Evolutionary conservation across 2,797 vertebrate genomes (phyloP).

Genomic region (Hafferia zeledoni): DNA sequence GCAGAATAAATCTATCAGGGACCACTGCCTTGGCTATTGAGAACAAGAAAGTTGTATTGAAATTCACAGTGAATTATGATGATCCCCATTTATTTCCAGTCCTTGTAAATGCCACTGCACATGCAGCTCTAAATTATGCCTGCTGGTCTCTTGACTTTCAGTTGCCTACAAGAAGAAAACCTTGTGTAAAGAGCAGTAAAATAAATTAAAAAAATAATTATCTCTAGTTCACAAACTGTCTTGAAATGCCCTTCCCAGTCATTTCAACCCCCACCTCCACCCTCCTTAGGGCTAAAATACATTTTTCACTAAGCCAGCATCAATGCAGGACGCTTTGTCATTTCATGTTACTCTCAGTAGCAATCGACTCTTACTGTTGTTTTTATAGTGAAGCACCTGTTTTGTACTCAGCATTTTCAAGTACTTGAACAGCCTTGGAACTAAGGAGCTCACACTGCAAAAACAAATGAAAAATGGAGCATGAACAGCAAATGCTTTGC

Average conservation of each 20-base stretch:
- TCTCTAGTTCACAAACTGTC: background rate
- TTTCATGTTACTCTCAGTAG: background rate
- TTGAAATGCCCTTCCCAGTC: background rate
- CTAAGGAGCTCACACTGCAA: background rate
- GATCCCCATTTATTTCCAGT: conserved; percentile 50
- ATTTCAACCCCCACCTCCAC: background rate
- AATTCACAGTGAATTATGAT: conserved; percentile 45
- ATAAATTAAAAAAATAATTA: background rate
- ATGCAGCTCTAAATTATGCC: conserved; percentile 5
- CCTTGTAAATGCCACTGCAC: background rate
- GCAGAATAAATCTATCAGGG: conserved; percentile 5
- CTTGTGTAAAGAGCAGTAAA: background rate
- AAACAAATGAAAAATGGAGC: background rate
- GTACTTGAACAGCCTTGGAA: background rate
- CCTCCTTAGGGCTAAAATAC: background rate
- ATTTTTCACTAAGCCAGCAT: background rate
- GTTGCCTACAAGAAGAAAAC: background rate
- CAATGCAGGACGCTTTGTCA: background rate
- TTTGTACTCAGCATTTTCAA: background rate
- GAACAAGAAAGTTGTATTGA: background rate
- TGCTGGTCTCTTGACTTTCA: background rate
- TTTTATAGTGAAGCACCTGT: background rate
- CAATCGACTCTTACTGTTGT: background rate
- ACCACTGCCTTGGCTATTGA: background rate
- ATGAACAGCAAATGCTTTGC: background rate